phyloP scores from a whole-genome alignment of 1,140 invertebrate species.

The Drosophila virilis region DNA sequence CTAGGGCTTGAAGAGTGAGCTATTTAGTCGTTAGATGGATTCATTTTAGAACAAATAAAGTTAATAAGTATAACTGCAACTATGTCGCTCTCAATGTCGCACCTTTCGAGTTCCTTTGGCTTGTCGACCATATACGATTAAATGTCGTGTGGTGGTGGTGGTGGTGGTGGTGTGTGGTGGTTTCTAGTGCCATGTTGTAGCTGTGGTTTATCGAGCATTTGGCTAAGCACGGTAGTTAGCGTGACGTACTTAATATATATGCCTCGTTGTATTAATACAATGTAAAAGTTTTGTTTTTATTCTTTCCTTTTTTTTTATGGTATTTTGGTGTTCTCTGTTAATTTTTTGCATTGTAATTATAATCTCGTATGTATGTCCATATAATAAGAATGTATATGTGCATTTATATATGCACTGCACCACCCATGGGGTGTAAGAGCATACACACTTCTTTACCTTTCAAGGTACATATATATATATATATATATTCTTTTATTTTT shows the following conservation, averaged over 20 bases:
- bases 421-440: conserved; percentile 79
- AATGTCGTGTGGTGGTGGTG: conserved; percentile 3
- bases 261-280: conserved; percentile 53
- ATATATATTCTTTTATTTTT: conserved; percentile 25
- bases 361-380: conserved; percentile 40
- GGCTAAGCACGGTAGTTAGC: conserved; percentile 36
- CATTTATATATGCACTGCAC: conserved; percentile 66
- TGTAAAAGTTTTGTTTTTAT: conserved; percentile 26
- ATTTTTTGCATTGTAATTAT: conserved; percentile 25
- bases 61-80: background rate
- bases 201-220: conserved; percentile 37
- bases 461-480: conserved; percentile 38
- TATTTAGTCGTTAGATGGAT: no score
- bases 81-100: conserved; percentile 8
- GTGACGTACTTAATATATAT: conserved; percentile 43
- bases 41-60: no score
- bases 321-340: conserved; percentile 43
- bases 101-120: background rate
- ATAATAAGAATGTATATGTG: conserved; percentile 52
- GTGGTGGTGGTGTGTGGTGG: background rate
- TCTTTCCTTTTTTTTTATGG: conserved; percentile 8
- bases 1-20: no score
- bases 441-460: conserved; percentile 61
- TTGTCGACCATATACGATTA: conserved; percentile 14
- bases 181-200: conserved; percentile 19